Evolutionary conservation across 2,113 vertebrate genomes (phyloP), one percentile per base, ranked within the genome.

Genomic region (Equus quagga): DNA sequence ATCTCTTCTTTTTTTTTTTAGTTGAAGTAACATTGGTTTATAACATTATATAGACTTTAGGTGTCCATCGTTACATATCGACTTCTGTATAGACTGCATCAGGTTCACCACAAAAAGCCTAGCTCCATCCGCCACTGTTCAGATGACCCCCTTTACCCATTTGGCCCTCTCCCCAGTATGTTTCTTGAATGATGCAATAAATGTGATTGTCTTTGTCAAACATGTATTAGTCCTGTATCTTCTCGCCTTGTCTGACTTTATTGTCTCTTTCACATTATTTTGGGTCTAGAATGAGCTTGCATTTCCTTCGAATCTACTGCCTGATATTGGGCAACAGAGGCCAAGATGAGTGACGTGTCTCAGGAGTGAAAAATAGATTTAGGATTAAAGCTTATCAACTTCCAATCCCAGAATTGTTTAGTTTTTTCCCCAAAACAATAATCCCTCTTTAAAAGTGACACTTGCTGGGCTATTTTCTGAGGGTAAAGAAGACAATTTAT

Each of bases 161-260:
- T 54, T 54, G 51, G 51, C 51, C 51, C 51, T 54, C 12, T 13
- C 51, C 12, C 51, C 51, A 54, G 14, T 54, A 14, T 54, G 2
- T 54, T 72, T 28, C 24, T 12, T 5, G 31, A 73, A 23, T 26
- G 10, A 72, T 46, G 6, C 0, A 49, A 41, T 80, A 64, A 41
- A 72, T 46, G 19, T 26, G 1, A 46, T 31, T 8, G 5, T 13
- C 17, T 36, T 36, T 13, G 13, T 19, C 14, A 88, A 46, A 31
- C 17, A 26, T 14, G 17, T 46, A 33, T 62, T 4, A 31, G 1
- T 14, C 4, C 6, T 1, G 0, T 46, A 56, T 56, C 13, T n/a
- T 64, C 6, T 78, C 2, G 24, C 5, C 33, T 44, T 72, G 8
- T 44, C 51, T 54, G 14, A 54, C 51, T 54, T 54, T 54, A 54